Evolutionary conservation across 2,888 invertebrate genomes (phyloP).

Genomic region (Cremastobaeus sp.): DNA sequence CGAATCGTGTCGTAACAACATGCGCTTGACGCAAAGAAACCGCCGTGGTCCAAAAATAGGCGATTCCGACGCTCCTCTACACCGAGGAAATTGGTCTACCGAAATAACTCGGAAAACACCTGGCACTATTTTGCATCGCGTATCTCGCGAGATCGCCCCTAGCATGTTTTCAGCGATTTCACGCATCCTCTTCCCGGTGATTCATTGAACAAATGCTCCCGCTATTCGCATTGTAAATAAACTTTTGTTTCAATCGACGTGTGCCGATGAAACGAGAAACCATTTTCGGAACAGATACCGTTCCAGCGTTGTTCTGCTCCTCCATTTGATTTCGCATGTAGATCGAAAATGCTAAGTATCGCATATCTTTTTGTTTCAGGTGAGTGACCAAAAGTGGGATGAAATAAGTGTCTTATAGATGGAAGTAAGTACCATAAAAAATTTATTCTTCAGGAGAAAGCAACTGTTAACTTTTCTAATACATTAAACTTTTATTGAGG

Average conservation of each 20-base stretch:
- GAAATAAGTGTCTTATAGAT: conserved; percentile 4
- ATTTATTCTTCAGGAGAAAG: conserved; percentile 30
- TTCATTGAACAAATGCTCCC: conserved; percentile 42
- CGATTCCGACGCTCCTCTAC: conserved; percentile 60
- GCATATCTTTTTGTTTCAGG: conserved; percentile 24
- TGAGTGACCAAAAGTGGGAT: conserved; percentile 21
- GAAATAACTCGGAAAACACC: conserved; percentile 64
- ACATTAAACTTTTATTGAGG: conserved; percentile 29
- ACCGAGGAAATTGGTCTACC: conserved; percentile 60
- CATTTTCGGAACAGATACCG: conserved; percentile 1
- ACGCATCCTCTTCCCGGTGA: conserved; percentile 43
- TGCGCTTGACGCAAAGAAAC: conserved; percentile 72
- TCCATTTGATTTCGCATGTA: conserved; percentile 9
- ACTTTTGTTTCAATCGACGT: conserved; percentile 8
- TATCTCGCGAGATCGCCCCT: conserved; percentile 53
- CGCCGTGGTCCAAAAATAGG: conserved; percentile 73
- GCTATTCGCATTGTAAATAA: conserved; percentile 36
- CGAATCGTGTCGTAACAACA: conserved; percentile 72
- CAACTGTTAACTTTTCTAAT: conserved; percentile 32
- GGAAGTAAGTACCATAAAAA: conserved; percentile 19
- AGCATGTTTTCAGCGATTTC: conserved; percentile 48
- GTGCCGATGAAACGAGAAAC: conserved; percentile 1
- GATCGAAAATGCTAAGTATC: no score
- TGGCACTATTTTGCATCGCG: conserved; percentile 56
- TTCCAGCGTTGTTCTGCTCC: no score